A percentile compares a stretch with the other conserved stretches of the same genome.
Conservation (phyloP, 2,797 vertebrate species). For the Pelodytes ibericus region DNA sequence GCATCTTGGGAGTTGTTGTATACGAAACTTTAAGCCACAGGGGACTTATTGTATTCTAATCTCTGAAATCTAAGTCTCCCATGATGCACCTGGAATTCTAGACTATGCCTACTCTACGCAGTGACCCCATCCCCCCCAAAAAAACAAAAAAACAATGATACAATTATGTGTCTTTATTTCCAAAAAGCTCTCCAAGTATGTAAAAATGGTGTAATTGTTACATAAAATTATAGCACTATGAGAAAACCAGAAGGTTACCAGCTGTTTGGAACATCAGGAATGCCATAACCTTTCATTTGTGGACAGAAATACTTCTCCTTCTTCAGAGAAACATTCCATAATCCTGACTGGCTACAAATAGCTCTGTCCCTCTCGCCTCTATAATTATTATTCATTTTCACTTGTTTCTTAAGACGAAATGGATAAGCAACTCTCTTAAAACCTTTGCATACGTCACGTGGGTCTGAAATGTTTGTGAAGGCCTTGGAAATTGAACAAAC, state of each 20-base stretch:
- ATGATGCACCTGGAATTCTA: too few relatives aligned
- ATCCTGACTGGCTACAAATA: not conserved
- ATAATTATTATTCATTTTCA: not conserved
- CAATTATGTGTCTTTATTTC: not conserved
- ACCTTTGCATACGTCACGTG: not conserved
- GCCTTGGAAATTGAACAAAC: not conserved
- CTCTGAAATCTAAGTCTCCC: too few relatives aligned
- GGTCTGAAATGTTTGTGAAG: not conserved
- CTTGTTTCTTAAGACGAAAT: not conserved
- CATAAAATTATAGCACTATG: constrained; percentile 10
- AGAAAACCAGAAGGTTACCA: constrained; percentile 5
- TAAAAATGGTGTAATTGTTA: constrained; percentile 20
- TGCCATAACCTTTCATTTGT: constrained; percentile 30
- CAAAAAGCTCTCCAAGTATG: not conserved
- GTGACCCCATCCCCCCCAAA: too few relatives aligned
- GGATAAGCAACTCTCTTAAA: not conserved
- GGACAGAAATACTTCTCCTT: constrained; percentile 26
- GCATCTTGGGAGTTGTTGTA: too few relatives aligned
- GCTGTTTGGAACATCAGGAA: constrained; percentile 35
- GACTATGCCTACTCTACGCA: too few relatives aligned
- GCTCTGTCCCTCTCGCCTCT: not conserved
- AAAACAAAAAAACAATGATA: not conserved
- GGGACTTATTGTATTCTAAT: too few relatives aligned
- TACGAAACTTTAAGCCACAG: too few relatives aligned
- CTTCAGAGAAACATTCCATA: constrained; percentile 22